Evolutionary conservation across 2,888 invertebrate species (phyloP).

Genomic region (Watsonalla cultraria): DNA sequence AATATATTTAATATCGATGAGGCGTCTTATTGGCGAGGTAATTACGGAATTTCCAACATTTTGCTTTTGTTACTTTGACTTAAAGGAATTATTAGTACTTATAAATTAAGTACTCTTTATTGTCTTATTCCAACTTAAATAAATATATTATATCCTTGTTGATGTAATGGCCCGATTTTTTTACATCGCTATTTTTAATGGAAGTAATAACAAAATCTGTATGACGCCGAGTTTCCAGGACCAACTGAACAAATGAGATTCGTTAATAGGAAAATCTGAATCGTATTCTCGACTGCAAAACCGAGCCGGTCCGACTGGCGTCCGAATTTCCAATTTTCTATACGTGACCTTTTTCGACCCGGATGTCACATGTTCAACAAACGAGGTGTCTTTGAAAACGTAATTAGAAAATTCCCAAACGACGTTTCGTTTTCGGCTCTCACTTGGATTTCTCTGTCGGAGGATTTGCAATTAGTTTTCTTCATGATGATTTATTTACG

Average conservation of each 20-base stretch:
- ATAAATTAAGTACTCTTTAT: too few relatives aligned
- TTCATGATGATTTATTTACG: constrained; percentile 24
- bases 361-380: constrained; percentile 72
- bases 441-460: constrained; percentile 43
- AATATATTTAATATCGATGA: constrained; percentile 36
- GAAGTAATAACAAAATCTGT: too few relatives aligned
- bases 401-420: constrained; percentile 78
- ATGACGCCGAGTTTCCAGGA: too few relatives aligned
- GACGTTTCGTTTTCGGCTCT: constrained; percentile 48
- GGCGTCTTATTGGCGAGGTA: not conserved
- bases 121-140: too few relatives aligned
- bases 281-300: constrained; percentile 40
- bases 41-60: constrained; percentile 1
- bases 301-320: constrained; percentile 15
- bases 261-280: constrained; percentile 57
- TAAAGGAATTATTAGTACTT: too few relatives aligned
- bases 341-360: constrained; percentile 74
- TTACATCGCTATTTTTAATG: too few relatives aligned
- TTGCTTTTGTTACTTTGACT: too few relatives aligned
- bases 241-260: constrained; percentile 49
- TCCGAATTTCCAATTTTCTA: constrained; percentile 64
- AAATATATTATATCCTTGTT: too few relatives aligned
- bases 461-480: constrained; percentile 65
- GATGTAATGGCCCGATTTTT: too few relatives aligned
- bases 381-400: constrained; percentile 77